Evolutionary conservation across 1,140 invertebrate species (phyloP).

Genomic region (Dinothrombium tinctorium): DNA sequence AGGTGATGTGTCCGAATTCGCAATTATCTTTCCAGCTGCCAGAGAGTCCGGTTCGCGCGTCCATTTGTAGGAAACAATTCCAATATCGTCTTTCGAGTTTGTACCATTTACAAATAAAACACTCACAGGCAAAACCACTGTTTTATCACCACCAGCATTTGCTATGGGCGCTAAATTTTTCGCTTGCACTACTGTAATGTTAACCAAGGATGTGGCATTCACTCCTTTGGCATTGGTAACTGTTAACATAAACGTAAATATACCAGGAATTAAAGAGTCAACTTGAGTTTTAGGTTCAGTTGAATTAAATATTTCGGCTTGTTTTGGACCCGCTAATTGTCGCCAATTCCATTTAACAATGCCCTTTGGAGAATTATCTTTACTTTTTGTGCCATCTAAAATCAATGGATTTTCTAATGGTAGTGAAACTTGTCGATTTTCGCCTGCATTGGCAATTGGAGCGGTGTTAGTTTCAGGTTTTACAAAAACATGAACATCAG

Average conservation of each 20-base stretch:
- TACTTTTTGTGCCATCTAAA: slow-evolving; percentile 53
- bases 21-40: slow-evolving; percentile 51
- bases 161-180: slow-evolving; percentile 67
- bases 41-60: slow-evolving; percentile 48
- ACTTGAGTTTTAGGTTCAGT: slow-evolving; percentile 31
- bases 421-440: slow-evolving; percentile 38
- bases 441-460: slow-evolving; percentile 28
- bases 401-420: slow-evolving; percentile 42
- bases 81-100: slow-evolving; percentile 59
- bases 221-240: slow-evolving; percentile 60
- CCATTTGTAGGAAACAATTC: slow-evolving; percentile 63
- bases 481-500: slow-evolving; percentile 75
- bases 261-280: slow-evolving; percentile 51
- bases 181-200: slow-evolving; percentile 55
- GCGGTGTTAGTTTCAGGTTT: slow-evolving; percentile 64
- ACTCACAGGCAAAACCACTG: slow-evolving; percentile 42
- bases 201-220: slow-evolving; percentile 40
- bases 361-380: slow-evolving; percentile 43
- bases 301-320: too few species aligned
- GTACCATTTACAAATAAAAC: slow-evolving; percentile 61
- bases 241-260: slow-evolving; percentile 55
- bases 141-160: slow-evolving; percentile 58
- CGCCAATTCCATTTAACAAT: slow-evolving; percentile 60
- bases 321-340: too few species aligned
- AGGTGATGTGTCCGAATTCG: slow-evolving; percentile 41